A percentile compares a stretch with the other conserved stretches of the same genome.
These are phyloP conservation scores for Ia io DNA, from an alignment of 2,113 vertebrate genomes.

Conservation along the genomic window DNA sequence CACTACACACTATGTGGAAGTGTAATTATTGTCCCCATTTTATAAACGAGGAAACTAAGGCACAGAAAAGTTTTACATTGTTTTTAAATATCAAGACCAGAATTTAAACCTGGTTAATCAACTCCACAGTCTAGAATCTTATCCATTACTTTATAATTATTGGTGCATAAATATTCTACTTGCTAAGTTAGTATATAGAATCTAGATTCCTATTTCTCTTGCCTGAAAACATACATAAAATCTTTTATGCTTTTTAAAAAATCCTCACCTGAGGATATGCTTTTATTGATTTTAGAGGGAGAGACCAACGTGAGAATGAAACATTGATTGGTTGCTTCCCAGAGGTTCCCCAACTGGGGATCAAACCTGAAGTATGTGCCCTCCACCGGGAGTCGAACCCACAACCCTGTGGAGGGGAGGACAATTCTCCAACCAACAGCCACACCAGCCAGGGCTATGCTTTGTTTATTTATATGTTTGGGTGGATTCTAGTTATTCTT, in stretches of 20 bases:
- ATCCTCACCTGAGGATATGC: not conserved
- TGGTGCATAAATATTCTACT: not conserved
- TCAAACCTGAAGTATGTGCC: not conserved
- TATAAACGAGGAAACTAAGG: not conserved
- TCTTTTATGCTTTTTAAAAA: not conserved
- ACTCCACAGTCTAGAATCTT: not conserved
- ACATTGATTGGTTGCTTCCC: not conserved
- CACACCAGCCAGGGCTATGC: not conserved
- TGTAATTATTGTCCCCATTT: not conserved
- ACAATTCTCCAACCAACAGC: not conserved
- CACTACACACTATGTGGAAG: not conserved
- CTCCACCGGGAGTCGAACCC: not conserved
- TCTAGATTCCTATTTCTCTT: not conserved
- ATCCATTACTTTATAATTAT: not conserved
- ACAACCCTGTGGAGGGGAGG: not conserved
- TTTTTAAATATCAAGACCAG: not conserved
- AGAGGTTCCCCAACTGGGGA: not conserved
- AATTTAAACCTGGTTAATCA: not conserved
- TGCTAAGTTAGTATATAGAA: not conserved
- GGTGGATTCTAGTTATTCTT: not conserved
- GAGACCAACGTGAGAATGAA: not conserved
- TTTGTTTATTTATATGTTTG: not conserved
- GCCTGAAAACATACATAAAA: not conserved
- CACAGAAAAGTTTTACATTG: not conserved
- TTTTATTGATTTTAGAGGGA: not conserved